Base-by-base conservation (phyloP, 2,113 vertebrate genomes). In the Maccullochella peelii region DNA sequence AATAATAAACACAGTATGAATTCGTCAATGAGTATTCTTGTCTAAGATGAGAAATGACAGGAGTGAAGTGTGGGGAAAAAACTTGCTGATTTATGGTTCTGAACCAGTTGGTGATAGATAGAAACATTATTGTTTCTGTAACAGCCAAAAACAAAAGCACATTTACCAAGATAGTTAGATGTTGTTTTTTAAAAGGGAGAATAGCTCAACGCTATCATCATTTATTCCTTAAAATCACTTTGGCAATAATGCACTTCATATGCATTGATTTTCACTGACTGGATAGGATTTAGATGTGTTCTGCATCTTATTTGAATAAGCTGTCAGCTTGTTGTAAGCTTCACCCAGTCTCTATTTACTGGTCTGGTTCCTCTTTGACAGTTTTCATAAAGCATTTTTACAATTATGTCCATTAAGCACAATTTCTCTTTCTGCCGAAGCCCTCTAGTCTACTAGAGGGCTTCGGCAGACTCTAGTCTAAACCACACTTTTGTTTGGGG, bases 401-500 rank as follows among this genome's bases (percentile, higher is more conserved):
- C 66, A 88, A 84, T 88, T 80, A 84, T 88, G 86, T 86, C 84
- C 73, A 86, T 92, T 93, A 91, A 92, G 90, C 90, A 87, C 58
- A 65, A 59, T 90, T 88, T 86, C 66, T 76, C 75, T 86, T 73
- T 76, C 23, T 62, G 59, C 72, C 49, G 20, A 36, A 83, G 68
- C 77, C 65, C 58, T 69, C n/a, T n/a, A n/a, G n/a, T n/a, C n/a
- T n/a, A n/a, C n/a, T n/a, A n/a, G n/a, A n/a, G n/a, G n/a, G n/a
- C n/a, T n/a, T n/a, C n/a, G n/a, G n/a, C 52, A 69, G 81, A 74
- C 82, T 86, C 30, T 27, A 42, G 80, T 83, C 70, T 80, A 72
- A 86, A 82, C 38, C 61, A 88, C 69, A 89, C 83, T 91, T 86
- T 91, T 91, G 85, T 87, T 88, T 79, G 59, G 76, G 76, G 2